Evolutionary conservation across 2,797 vertebrate genomes (phyloP).

Genomic region (Chaenodraco wilsoni): DNA sequence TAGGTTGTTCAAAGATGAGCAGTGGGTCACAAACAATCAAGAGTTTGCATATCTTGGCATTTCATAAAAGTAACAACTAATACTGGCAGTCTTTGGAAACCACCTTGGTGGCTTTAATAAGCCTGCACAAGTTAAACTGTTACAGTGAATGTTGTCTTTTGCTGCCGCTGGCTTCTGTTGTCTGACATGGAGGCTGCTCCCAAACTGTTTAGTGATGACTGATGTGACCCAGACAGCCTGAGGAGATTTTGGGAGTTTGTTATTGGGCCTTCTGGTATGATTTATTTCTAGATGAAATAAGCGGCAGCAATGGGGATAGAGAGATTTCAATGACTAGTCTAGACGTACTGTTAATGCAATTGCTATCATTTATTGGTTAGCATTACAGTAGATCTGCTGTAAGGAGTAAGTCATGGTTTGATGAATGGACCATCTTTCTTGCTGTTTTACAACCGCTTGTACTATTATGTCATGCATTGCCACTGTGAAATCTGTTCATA

Average conservation of each 20-base stretch:
- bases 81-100: not conserved
- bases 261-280: conserved; percentile 11
- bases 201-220: conserved; percentile 15
- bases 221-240: conserved; percentile 21
- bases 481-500: conserved; percentile 36
- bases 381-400: not conserved
- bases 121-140: conserved; percentile 4
- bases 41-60: not conserved
- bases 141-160: conserved; percentile 10
- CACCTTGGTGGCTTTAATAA: conserved; percentile 10
- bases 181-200: conserved; percentile 25
- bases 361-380: not conserved
- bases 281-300: conserved; percentile 8
- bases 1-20: not conserved
- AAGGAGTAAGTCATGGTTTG: not conserved
- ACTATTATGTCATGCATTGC: not conserved
- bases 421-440: not conserved
- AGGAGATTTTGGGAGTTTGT: conserved; percentile 14
- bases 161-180: conserved; percentile 27
- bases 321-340: not conserved
- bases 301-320: not conserved
- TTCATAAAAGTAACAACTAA: not conserved
- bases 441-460: not conserved
- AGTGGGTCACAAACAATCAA: not conserved
- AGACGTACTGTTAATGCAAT: not conserved